Evolutionary conservation across 1,140 invertebrate species (phyloP).

Genomic region (Calliopsis andreniformis): DNA sequence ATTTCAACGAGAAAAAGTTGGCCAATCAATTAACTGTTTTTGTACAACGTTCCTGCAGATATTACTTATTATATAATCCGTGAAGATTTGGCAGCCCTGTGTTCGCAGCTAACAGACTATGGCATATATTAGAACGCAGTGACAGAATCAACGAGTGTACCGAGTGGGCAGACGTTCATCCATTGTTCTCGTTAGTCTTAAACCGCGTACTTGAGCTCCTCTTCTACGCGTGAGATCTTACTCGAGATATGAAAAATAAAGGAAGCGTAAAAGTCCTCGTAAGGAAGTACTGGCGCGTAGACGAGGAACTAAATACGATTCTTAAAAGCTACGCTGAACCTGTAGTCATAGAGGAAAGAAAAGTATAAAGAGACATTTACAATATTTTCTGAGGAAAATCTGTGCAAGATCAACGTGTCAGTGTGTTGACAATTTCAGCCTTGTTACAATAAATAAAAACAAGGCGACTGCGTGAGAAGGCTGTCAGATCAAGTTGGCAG

Average conservation of each 20-base stretch:
- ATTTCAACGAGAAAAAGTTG: conserved; percentile 27
- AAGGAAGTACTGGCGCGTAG: conserved; percentile 13
- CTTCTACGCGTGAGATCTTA: not conserved
- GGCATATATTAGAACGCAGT: conserved; percentile 21
- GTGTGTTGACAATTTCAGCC: no score
- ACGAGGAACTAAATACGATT: not conserved
- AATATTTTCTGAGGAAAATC: no score
- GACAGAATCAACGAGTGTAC: conserved; percentile 5
- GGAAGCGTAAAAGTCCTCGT: not conserved
- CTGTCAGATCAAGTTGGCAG: no score
- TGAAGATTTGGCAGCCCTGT: conserved; percentile 40
- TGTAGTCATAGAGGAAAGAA: no score
- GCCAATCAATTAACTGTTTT: conserved; percentile 21
- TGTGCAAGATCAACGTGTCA: no score
- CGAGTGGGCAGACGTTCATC: not conserved
- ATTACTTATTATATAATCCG: conserved; percentile 7
- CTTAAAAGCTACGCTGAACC: conserved; percentile 17
- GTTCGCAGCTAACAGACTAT: conserved; percentile 34
- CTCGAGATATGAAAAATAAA: conserved; percentile 28
- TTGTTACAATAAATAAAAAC: no score
- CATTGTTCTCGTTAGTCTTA: not conserved
- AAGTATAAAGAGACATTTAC: no score
- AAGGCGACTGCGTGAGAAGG: no score
- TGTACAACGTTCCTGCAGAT: not conserved
- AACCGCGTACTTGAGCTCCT: not conserved